Percentiles rank a stretch among this genome's conserved stretches.
Evolutionary conservation across 2,888 invertebrate genomes (phyloP).

Genomic region (Trachelus tabidus): DNA sequence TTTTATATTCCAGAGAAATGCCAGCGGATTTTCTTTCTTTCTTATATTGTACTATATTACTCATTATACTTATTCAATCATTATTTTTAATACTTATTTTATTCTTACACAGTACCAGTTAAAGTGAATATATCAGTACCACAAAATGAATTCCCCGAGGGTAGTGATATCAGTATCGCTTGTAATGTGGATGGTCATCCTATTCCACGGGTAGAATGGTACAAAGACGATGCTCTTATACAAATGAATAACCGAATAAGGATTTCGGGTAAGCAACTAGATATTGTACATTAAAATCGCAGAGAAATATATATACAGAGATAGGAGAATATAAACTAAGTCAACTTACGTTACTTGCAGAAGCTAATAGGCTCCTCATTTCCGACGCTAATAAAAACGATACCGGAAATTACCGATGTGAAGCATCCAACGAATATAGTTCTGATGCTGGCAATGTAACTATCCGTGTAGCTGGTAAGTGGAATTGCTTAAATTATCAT

Average conservation of each 20-base stretch:
- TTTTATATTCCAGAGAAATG: not conserved
- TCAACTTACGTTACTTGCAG: constrained; percentile 59
- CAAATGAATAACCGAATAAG: constrained; percentile 70
- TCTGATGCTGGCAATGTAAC: constrained; percentile 74
- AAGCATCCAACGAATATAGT: constrained; percentile 81
- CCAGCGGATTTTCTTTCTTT: not conserved
- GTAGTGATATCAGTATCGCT: constrained; percentile 76
- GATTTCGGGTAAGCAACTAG: constrained; percentile 72
- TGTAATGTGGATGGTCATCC: constrained; percentile 86
- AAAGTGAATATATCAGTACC: constrained; percentile 73
- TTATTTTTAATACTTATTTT: constrained; percentile 44
- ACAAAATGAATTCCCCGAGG: constrained; percentile 72
- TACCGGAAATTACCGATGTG: constrained; percentile 85
- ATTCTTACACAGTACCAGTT: constrained; percentile 72
- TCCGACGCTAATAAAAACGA: constrained; percentile 74
- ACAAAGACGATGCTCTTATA: constrained; percentile 77
- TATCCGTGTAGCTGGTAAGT: constrained; percentile 81
- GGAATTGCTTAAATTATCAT: not conserved
- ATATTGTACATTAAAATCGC: constrained; percentile 16
- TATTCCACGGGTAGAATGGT: constrained; percentile 82
- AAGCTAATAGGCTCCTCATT: constrained; percentile 79
- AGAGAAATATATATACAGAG: not conserved
- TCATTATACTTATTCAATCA: constrained; percentile 18
- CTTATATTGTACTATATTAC: not conserved
- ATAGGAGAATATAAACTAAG: not conserved